Conservation (phyloP, 1,140 invertebrate genomes). For the Spodoptera frugiperda region DNA sequence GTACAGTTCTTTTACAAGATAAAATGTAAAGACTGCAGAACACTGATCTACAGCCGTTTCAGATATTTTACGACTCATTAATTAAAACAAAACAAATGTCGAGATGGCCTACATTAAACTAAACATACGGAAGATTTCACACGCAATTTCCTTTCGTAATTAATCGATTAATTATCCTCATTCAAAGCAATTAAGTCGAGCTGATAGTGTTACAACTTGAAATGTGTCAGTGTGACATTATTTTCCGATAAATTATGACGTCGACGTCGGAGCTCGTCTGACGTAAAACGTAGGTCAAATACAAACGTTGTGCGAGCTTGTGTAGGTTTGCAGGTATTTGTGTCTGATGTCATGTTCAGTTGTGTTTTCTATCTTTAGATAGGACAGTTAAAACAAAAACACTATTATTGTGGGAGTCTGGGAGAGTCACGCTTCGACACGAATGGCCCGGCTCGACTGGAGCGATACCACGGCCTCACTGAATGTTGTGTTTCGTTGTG, state of each 20-base stretch:
- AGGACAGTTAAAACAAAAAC: too few relatives aligned
- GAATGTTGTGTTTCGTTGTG: too few relatives aligned
- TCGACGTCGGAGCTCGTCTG: not conserved
- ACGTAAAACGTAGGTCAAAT: not conserved
- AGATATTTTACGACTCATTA: conserved; percentile 8
- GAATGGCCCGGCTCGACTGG: too few relatives aligned
- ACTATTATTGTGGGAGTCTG: too few relatives aligned
- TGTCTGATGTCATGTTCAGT: not conserved
- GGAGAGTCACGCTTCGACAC: too few relatives aligned
- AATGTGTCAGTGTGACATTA: conserved; percentile 14
- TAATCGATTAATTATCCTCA: conserved; percentile 21
- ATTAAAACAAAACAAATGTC: not conserved
- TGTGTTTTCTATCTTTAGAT: not conserved
- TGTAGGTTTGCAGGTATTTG: not conserved
- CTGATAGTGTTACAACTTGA: conserved; percentile 16
- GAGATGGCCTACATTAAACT: conserved; percentile 4
- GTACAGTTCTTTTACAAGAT: too few relatives aligned
- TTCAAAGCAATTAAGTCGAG: conserved; percentile 16
- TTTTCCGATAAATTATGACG: conserved; percentile 3
- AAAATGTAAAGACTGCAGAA: too few relatives aligned
- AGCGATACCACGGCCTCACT: too few relatives aligned
- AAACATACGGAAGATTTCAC: conserved; percentile 25
- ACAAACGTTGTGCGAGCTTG: not conserved
- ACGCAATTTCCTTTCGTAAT: conserved; percentile 30
- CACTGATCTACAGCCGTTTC: conserved; percentile 6